Evolutionary conservation across 2,888 invertebrate species (phyloP), one percentile per base, ranked within the genome.

Genomic region (Sinotaia quadrata): DNA sequence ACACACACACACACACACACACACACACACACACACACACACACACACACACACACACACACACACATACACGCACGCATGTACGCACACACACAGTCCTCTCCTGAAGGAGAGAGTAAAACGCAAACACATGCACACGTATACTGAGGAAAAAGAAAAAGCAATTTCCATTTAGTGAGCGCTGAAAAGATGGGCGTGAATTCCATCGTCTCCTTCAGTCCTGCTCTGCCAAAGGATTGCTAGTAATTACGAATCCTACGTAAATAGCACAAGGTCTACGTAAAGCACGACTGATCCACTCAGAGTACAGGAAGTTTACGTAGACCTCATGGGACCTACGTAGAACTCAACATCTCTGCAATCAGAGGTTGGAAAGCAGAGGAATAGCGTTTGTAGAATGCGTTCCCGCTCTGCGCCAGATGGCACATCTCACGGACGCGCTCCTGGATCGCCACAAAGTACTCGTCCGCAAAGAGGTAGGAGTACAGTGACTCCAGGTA

Each of bases 391-490:
- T 54, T 52, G 54, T 51, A 63, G 52, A 63, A 36, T n/a, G 54
- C 63, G 63, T 63, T 63, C 37, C 63, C 63, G 41, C 36, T 21
- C 63, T 54, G 52, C n/a, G 63, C 63, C 63, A 63, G 37, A 31
- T 63, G 63, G 41, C 52, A 36, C 41, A 63, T 63, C 54, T 63
- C 63, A 7, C 63, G 54, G 31, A 63, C 63, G 2, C 52, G 37
- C 31, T 63, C 63, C 41, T 63, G 63, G 63, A 63, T 63, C 37
- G 63, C 63, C 63, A 63, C 63, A 54, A 63, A 63, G n/a, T 63
- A 63, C 31, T 54, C 63, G 41, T 63, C 54, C 1, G 63, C 63
- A 31, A 18, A 63, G 10, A 63, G 63, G 41, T 63, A 63, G 54
- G 63, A 63, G 63, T 63, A 41, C 52, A 37, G 63, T 24, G 63